Conservation (phyloP, 2,888 invertebrate genomes). For the Drosophila siamana region DNA sequence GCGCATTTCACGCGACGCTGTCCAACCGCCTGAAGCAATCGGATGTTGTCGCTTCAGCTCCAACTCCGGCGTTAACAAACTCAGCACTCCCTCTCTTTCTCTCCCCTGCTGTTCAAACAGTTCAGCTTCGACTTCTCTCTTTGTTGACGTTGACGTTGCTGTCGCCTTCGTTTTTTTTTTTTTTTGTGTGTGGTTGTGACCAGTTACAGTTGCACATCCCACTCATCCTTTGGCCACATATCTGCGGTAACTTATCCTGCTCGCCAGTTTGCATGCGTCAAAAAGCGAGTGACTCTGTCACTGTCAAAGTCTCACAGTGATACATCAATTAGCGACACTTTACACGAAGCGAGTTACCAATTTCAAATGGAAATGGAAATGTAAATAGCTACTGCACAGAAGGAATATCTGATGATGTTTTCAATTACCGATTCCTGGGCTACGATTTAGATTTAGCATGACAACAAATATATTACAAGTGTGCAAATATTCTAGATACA, state of each 20-base stretch:
- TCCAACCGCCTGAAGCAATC: slow-evolving; percentile 47
- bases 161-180: slow-evolving; percentile 9
- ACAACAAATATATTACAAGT: no score
- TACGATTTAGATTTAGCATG: background rate
- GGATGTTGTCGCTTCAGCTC: slow-evolving; percentile 54
- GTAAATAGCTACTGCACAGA: background rate
- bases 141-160: background rate
- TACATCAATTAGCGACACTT: slow-evolving; percentile 62
- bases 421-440: background rate
- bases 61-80: slow-evolving; percentile 32
- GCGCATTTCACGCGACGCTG: slow-evolving; percentile 37
- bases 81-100: slow-evolving; percentile 4
- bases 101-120: background rate
- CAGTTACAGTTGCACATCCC: slow-evolving; percentile 20
- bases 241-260: slow-evolving; percentile 55
- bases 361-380: background rate
- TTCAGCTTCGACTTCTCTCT: slow-evolving; percentile 25
- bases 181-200: slow-evolving; percentile 11
- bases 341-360: slow-evolving; percentile 16
- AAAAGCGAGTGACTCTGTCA: slow-evolving; percentile 25
- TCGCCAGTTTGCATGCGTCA: slow-evolving; percentile 49
- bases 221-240: slow-evolving; percentile 53
- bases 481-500: no score
- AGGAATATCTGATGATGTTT: background rate
- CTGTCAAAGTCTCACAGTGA: slow-evolving; percentile 53